These are phyloP conservation scores for Pygocentrus nattereri DNA, from an alignment of 2,797 vertebrate genomes.

Conservation along the genomic window DNA sequence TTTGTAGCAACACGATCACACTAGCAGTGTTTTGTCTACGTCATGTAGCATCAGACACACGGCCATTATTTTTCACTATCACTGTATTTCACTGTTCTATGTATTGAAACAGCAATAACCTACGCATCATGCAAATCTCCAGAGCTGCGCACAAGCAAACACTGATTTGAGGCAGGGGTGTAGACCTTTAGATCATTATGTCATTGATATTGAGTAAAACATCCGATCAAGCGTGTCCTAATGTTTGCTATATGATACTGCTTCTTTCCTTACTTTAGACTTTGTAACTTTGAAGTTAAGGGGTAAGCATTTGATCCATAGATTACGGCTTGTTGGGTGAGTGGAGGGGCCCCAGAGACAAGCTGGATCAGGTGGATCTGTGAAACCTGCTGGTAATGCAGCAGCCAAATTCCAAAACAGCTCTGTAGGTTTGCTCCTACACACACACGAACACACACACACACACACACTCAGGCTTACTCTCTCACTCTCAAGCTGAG, in stretches of 20 bases:
- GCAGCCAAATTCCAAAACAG: constrained; percentile 70
- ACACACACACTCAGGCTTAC: background rate
- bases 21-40: too few relatives aligned
- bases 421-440: constrained; percentile 28
- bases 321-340: background rate
- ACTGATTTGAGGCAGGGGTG: too few relatives aligned
- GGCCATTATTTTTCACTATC: too few relatives aligned
- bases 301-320: constrained; percentile 11
- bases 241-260: background rate
- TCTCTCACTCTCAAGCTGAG: constrained; percentile 23
- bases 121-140: too few relatives aligned
- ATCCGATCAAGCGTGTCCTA: background rate
- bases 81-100: too few relatives aligned
- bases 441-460: constrained; percentile 34
- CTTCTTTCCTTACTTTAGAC: background rate
- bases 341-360: constrained; percentile 11
- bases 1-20: too few relatives aligned
- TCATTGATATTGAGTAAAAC: background rate
- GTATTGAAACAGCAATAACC: too few relatives aligned
- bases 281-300: background rate
- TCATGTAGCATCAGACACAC: too few relatives aligned
- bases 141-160: too few relatives aligned
- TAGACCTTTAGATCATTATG: too few relatives aligned
- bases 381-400: constrained; percentile 64
- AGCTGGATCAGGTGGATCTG: constrained; percentile 2